Percentiles rank a stretch among this genome's conserved stretches.
Evolutionary conservation across 2,888 invertebrate genomes (phyloP).

Genomic region (Lasius fuliginosus): DNA sequence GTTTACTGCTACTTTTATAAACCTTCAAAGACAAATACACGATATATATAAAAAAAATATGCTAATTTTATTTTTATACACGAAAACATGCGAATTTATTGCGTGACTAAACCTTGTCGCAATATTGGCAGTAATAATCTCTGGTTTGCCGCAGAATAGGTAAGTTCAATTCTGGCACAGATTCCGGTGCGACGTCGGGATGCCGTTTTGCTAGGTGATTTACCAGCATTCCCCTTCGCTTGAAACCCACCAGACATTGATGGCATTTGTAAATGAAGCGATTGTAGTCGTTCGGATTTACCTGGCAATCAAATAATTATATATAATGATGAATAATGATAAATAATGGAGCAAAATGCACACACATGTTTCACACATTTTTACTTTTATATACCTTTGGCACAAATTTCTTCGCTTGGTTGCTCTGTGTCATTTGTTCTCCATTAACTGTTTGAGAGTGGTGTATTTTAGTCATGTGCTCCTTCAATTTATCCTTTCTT

Average conservation of each 20-base stretch:
- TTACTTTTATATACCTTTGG: conserved; percentile 86
- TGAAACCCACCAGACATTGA: conserved; percentile 91
- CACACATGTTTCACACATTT: neutral
- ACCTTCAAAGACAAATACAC: conserved; percentile 83
- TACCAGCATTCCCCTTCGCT: conserved; percentile 94
- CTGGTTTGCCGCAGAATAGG: conserved; percentile 93
- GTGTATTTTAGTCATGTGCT: conserved; percentile 91
- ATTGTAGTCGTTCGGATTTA: conserved; percentile 90
- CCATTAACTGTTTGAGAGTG: conserved; percentile 86
- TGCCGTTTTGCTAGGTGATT: conserved; percentile 94
- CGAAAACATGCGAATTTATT: conserved; percentile 3
- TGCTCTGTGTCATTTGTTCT: conserved; percentile 77
- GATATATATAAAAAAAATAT: conserved; percentile 53
- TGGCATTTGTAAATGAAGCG: conserved; percentile 93
- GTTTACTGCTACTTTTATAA: conserved; percentile 94
- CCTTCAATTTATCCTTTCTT: conserved; percentile 91
- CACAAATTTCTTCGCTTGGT: conserved; percentile 87
- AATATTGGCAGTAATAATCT: conserved; percentile 94
- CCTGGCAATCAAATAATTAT: conserved; percentile 68
- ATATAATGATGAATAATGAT: neutral
- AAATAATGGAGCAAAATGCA: neutral
- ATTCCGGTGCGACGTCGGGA: conserved; percentile 89
- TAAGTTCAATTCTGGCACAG: conserved; percentile 91
- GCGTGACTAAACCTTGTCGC: conserved; percentile 89
- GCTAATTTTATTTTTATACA: neutral